Conservation (phyloP, 2,797 vertebrate species). For the Thunnus albacares region DNA sequence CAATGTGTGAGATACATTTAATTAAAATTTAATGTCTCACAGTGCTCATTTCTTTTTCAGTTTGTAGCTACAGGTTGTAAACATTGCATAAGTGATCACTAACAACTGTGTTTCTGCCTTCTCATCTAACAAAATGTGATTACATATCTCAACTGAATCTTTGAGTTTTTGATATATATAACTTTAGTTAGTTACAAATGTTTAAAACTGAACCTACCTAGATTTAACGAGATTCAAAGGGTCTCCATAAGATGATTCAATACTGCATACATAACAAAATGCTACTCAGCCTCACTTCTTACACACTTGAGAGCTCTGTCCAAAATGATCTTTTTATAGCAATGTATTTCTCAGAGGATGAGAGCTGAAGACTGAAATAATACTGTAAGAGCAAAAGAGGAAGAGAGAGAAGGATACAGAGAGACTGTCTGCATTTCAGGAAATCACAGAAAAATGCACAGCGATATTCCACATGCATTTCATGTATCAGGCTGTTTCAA, state of each 20-base stretch:
- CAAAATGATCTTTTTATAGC: neutral
- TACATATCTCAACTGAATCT: neutral
- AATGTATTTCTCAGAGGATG: neutral
- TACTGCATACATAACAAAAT: neutral
- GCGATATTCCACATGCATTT: conserved; percentile 10
- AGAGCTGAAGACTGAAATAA: conserved; percentile 7
- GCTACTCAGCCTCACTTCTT: neutral
- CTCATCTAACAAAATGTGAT: too few relatives aligned
- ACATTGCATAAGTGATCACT: too few relatives aligned
- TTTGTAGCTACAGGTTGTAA: too few relatives aligned
- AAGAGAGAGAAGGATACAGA: neutral
- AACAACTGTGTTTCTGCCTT: too few relatives aligned
- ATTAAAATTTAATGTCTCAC: too few relatives aligned
- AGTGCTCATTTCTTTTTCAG: too few relatives aligned
- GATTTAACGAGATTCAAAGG: neutral
- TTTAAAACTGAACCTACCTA: neutral
- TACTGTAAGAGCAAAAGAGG: neutral
- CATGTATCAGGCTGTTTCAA: conserved; percentile 14
- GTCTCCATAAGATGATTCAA: neutral
- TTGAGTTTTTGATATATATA: neutral
- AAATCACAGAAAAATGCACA: conserved; percentile 21
- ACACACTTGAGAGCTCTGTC: neutral
- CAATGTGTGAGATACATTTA: too few relatives aligned
- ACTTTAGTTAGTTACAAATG: too few relatives aligned
- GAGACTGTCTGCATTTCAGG: conserved; percentile 1